Conservation (phyloP, 2,113 vertebrate genomes). For the Herpetotheres cachinnans region DNA sequence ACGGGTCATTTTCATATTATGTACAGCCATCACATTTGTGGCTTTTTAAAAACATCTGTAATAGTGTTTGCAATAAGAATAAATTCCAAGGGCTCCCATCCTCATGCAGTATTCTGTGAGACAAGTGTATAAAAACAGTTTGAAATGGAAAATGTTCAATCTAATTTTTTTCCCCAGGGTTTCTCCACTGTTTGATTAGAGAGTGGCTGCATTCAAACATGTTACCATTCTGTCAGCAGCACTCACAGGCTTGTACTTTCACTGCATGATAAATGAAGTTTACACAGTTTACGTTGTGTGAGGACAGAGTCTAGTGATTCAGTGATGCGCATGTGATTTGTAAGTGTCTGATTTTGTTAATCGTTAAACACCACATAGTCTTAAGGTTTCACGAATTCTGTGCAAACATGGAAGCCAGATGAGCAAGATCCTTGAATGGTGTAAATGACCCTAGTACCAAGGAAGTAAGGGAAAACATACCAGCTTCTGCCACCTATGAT, state of each 20-base stretch:
- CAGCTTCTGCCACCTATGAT: neutral
- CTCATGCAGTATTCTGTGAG: neutral
- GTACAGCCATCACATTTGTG: neutral
- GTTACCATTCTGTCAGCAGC: slow-evolving; percentile 32
- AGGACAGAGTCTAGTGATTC: neutral
- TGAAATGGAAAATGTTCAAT: slow-evolving; percentile 44
- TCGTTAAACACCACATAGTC: neutral
- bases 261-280: slow-evolving; percentile 46
- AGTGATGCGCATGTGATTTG: neutral
- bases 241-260: slow-evolving; percentile 7
- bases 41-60: neutral
- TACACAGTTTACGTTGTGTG: neutral
- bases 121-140: slow-evolving; percentile 31
- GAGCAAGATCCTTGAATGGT: neutral
- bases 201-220: slow-evolving; percentile 8
- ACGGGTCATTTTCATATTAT: neutral
- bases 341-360: slow-evolving; percentile 6
- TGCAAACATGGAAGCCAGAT: neutral
- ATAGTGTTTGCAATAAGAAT: neutral
- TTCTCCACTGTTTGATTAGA: slow-evolving; percentile 49
- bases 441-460: neutral
- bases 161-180: slow-evolving; percentile 21
- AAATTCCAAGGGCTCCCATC: neutral
- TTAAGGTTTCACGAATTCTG: neutral
- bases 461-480: neutral